Base-by-base conservation (phyloP, 1,140 invertebrate genomes). In the Papilio dardanus region DNA sequence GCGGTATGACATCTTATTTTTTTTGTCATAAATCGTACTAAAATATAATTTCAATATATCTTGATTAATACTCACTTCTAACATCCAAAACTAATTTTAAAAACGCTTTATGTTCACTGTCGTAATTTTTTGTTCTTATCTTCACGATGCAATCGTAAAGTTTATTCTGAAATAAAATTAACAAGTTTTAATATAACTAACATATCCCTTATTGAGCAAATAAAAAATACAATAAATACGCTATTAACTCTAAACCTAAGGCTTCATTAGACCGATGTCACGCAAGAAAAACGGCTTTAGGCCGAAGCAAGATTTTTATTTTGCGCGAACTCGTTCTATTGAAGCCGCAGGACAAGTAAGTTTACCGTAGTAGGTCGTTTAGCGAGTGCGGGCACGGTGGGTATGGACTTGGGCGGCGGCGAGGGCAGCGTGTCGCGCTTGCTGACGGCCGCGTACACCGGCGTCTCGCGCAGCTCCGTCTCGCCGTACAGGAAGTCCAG, bases 401-500 rank as follows among this genome's bases (percentile, higher is more conserved):
- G 89, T 77, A 93, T 87, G 4, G 88, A 84, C 84, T 93, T 94
- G 0, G 95, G 94, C 24, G 95, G 94, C 30, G 94, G 89, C 8
- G 94, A 93, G 4, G 96, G 96, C 42, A 95, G 92, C 74, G 94
- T 95, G 76, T 96, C 95, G 54, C 95, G 95, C 83, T 95, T 96
- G 81, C 95, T 96, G 7, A 97, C 94, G 1, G 96, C 95, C 21
- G 95, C 96, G 88, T 97, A 97, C 66, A 97, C 94, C 4, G 96
- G 96, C 90, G 97, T 96, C 24, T 96, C 96, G 81, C 95, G 96
- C 78, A 96, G 96, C 82, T 95, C 96, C 68, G 95, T 96, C 89
- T 96, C 96, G 78, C 95, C 95, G 83, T 97, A 97, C 86, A 97
- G 95, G 81, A 97, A 98, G 89, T 98, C 97, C 79, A 97, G 96